A percentile compares a stretch with the other conserved stretches of the same genome.
Conservation (phyloP, 2,113 vertebrate genomes). For the Rhinopithecus roxellana region DNA sequence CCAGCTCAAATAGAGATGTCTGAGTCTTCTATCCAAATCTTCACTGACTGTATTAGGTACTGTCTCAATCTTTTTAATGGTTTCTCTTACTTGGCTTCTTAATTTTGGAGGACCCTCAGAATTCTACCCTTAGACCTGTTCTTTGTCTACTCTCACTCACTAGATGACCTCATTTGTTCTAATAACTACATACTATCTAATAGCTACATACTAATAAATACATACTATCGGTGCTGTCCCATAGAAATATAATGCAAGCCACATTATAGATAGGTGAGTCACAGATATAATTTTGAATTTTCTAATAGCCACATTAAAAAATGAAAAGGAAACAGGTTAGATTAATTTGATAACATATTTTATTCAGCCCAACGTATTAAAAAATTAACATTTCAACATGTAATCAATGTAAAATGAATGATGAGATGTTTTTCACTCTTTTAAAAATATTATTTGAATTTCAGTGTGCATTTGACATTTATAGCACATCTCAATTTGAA, state of each 20-base stretch:
- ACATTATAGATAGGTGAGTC: neutral
- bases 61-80: neutral
- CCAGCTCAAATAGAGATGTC: too few relatives aligned
- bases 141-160: neutral
- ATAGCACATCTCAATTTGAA: neutral
- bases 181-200: neutral
- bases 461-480: neutral
- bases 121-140: neutral
- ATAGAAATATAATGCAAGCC: neutral
- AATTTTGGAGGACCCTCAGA: neutral
- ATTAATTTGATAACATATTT: neutral
- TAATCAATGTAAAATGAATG: neutral
- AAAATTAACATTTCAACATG: neutral
- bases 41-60: neutral
- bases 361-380: neutral
- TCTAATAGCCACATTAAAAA: neutral
- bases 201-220: neutral
- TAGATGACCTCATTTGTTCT: neutral
- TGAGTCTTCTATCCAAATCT: neutral
- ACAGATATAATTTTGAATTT: neutral
- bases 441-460: neutral
- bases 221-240: neutral
- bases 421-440: neutral
- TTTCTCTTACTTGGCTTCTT: neutral
- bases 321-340: neutral